Conservation (phyloP, 2,113 vertebrate genomes). For the Carlito syrichta region DNA sequence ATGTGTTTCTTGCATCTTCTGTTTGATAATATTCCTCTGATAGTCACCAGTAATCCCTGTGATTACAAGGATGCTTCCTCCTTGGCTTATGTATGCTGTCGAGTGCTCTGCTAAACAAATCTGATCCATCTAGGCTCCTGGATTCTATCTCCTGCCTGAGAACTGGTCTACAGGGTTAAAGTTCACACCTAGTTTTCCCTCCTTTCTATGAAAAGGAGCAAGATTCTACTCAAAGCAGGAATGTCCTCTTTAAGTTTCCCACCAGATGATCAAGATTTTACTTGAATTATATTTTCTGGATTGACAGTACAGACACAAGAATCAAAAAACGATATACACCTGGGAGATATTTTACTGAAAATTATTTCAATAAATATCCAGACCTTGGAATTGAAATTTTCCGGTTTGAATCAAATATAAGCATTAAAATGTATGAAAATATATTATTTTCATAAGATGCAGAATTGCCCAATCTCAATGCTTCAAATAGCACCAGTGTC, state of each 20-base stretch:
- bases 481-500: not conserved
- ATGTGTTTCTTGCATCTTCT: not conserved
- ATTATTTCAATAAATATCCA: not conserved
- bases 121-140: not conserved
- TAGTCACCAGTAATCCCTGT: not conserved
- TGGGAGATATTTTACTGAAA: not conserved
- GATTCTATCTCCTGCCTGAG: not conserved
- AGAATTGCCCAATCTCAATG: not conserved
- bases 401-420: not conserved
- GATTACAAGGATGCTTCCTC: not conserved
- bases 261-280: not conserved
- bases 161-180: not conserved
- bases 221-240: slow-evolving; percentile 15
- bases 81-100: slow-evolving; percentile 20
- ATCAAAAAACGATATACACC: not conserved
- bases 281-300: not conserved
- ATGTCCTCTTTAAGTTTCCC: not conserved
- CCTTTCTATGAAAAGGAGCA: slow-evolving; percentile 37
- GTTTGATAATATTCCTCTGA: not conserved
- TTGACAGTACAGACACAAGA: not conserved
- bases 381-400: not conserved
- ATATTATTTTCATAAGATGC: not conserved
- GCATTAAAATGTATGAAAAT: not conserved
- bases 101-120: slow-evolving; percentile 17
- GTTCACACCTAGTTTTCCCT: not conserved